These are phyloP conservation scores for Augiades crinisus DNA, from an alignment of 2,888 invertebrate genomes.

Conservation along the genomic window DNA sequence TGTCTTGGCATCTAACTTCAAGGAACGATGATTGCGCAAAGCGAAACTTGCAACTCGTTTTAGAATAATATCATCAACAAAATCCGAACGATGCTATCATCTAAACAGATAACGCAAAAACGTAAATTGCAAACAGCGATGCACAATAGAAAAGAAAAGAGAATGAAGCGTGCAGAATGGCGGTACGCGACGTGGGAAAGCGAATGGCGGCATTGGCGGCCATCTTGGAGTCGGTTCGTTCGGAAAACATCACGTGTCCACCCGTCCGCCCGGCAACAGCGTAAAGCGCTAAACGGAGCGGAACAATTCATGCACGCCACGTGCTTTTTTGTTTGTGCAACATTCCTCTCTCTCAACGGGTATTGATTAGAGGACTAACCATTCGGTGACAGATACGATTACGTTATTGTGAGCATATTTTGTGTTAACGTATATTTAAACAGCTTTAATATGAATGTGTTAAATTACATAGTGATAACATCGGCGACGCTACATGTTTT, in stretches of 20 bases:
- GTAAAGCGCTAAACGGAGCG: slow-evolving; percentile 68
- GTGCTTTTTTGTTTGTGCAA: slow-evolving; percentile 74
- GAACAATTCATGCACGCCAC: slow-evolving; percentile 70
- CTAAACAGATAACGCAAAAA: slow-evolving; percentile 45
- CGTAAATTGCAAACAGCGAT: slow-evolving; percentile 55
- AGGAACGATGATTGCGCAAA: slow-evolving; percentile 28
- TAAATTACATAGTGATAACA: too few species aligned
- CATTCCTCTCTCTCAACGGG: slow-evolving; percentile 55
- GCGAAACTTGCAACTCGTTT: slow-evolving; percentile 14
- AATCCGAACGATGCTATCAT: slow-evolving; percentile 37
- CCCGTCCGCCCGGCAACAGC: slow-evolving; percentile 75
- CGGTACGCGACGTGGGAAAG: slow-evolving; percentile 76
- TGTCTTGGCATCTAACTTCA: slow-evolving; percentile 10
- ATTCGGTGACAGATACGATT: slow-evolving; percentile 19
- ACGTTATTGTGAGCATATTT: not conserved
- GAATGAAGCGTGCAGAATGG: slow-evolving; percentile 62
- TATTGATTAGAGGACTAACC: slow-evolving; percentile 50
- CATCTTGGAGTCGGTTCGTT: slow-evolving; percentile 70
- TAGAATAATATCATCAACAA: slow-evolving; percentile 33
- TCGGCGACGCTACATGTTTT: too few species aligned
- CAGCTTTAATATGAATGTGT: too few species aligned
- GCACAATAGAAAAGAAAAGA: slow-evolving; percentile 66
- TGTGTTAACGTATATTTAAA: too few species aligned
- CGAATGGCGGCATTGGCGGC: slow-evolving; percentile 71
- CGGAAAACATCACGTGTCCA: slow-evolving; percentile 71